These are phyloP conservation scores for Molorchus minor DNA, from an alignment of 2,888 invertebrate species.

Conservation along the genomic window DNA sequence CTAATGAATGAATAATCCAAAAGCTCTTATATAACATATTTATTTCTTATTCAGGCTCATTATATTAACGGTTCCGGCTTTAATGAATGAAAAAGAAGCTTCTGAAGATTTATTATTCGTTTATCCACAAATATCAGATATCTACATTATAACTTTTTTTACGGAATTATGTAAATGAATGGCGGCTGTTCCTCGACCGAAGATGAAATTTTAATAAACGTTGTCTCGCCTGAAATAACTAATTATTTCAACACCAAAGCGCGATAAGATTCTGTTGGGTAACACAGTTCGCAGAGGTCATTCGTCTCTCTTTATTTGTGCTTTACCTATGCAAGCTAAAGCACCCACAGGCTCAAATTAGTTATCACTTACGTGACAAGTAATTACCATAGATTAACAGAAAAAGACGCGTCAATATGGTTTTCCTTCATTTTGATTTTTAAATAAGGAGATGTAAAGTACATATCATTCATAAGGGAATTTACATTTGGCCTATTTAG, in stretches of 20 bases:
- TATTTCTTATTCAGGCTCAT: not conserved
- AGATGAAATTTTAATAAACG: conserved; percentile 4
- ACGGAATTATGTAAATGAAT: conserved; percentile 15
- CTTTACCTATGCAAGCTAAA: conserved; percentile 1
- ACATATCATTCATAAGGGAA: too few species aligned
- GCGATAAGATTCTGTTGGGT: conserved; percentile 4
- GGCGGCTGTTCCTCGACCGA: not conserved
- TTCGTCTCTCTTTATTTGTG: too few species aligned
- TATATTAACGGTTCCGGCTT: not conserved
- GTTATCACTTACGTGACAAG: conserved; percentile 28
- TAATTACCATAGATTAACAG: conserved; percentile 23
- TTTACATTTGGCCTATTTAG: too few species aligned
- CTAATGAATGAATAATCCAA: too few species aligned
- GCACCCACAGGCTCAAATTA: conserved; percentile 26
- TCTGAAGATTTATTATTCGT: not conserved
- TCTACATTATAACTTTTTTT: conserved; percentile 7
- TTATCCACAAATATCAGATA: not conserved
- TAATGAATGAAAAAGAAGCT: not conserved
- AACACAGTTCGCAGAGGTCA: not conserved
- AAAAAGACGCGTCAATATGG: conserved; percentile 4
- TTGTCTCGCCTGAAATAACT: conserved; percentile 8
- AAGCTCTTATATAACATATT: too few species aligned
- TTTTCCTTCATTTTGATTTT: too few species aligned
- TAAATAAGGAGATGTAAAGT: too few species aligned
- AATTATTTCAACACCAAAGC: not conserved